Conservation (phyloP, 2,113 vertebrate species). For the Ursus arctos region DNA sequence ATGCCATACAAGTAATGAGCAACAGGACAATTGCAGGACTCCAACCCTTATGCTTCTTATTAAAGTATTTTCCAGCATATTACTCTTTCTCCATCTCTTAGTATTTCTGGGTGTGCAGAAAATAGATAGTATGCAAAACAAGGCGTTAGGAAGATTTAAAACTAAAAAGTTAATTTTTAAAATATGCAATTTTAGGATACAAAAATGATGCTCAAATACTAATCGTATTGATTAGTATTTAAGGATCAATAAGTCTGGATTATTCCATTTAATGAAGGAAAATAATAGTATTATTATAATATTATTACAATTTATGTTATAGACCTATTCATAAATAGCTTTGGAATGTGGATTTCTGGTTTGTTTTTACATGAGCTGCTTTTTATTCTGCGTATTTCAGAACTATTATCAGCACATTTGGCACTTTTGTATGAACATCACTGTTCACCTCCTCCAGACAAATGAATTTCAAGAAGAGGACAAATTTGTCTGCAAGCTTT, state of each 20-base stretch:
- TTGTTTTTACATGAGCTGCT: background rate
- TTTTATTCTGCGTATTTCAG: background rate
- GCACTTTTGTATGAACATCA: background rate
- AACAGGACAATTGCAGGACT: background rate
- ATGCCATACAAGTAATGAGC: background rate
- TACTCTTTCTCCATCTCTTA: background rate
- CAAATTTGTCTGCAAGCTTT: background rate
- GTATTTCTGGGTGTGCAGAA: background rate
- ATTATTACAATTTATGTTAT: background rate
- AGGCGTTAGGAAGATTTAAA: background rate
- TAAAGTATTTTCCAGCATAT: background rate
- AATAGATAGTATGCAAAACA: background rate
- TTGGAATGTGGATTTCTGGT: background rate
- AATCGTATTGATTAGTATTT: background rate
- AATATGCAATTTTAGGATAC: background rate
- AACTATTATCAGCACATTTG: background rate
- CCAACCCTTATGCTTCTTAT: background rate
- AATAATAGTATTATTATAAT: background rate
- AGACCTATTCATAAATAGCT: background rate
- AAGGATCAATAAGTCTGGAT: background rate
- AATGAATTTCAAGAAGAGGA: background rate
- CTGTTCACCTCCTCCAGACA: background rate
- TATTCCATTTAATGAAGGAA: background rate
- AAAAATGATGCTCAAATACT: background rate
- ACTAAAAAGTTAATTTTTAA: background rate